Evolutionary conservation across 1,140 invertebrate genomes (phyloP).

Genomic region (Magallana ariakensis): DNA sequence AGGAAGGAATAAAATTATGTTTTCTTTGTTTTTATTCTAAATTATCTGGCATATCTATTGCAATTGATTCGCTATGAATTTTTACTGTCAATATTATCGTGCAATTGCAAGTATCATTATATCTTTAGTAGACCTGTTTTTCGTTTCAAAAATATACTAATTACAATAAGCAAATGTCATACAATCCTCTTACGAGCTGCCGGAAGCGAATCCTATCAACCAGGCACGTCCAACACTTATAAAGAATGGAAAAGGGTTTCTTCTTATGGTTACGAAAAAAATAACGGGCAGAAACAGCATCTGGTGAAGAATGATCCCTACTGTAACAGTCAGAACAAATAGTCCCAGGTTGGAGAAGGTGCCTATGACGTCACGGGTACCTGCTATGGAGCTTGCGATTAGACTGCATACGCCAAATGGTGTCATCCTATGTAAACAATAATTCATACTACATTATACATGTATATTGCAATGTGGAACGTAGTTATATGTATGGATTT

Average conservation of each 20-base stretch:
- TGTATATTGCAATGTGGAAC: too few relatives aligned
- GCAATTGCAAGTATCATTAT: background rate
- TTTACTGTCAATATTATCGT: background rate
- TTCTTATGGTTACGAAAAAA: conserved; percentile 90
- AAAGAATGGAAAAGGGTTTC: conserved; percentile 94
- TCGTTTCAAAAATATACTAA: background rate
- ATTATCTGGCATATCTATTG: background rate
- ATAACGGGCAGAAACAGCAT: conserved; percentile 90
- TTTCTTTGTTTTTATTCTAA: background rate
- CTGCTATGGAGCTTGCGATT: conserved; percentile 94
- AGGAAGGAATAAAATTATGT: background rate
- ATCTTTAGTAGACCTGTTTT: background rate
- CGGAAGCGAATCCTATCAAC: conserved; percentile 94
- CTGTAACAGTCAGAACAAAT: conserved; percentile 91
- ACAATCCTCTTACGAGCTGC: conserved; percentile 82
- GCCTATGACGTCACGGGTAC: conserved; percentile 87
- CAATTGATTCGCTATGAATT: background rate
- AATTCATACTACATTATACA: background rate
- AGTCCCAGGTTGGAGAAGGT: conserved; percentile 91
- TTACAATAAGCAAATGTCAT: background rate
- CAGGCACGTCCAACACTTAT: conserved; percentile 90
- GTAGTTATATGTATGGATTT: too few relatives aligned
- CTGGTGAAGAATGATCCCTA: conserved; percentile 93
- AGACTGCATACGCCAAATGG: conserved; percentile 94
- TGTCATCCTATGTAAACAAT: conserved; percentile 84